Evolutionary conservation across 2,888 invertebrate species (phyloP), one percentile per base, ranked within the genome.

Genomic region (Leptinotarsa haldemani): DNA sequence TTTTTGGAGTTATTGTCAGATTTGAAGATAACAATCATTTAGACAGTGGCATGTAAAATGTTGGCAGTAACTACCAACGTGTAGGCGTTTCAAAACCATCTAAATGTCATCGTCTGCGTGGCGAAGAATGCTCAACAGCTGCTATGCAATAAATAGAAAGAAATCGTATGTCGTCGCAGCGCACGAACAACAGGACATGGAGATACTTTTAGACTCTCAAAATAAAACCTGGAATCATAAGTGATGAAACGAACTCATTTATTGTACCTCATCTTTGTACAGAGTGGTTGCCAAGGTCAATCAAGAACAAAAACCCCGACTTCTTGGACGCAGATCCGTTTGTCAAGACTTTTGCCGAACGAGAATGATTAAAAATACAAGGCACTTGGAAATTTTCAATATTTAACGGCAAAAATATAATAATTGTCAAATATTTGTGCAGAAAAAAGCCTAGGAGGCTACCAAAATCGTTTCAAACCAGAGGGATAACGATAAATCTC

Each of bases 111-210:
- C 82, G 81, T 75, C 80, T 81, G 82, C 83, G 82, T 78, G 79
- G 76, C 80, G 79, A 83, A 82, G 83, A 83, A 84, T 84, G 81
- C 77, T 72, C 77, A 82, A 80, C 84, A 83, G 84, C 84, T 84
- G 84, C 82, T 74, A 73, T 71, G 72, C 76, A 80, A 74, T 74
- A 77, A 77, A 80, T 80, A 79, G 77, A 79, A 77, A 71, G 70
- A 75, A 74, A 67, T 53, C 65, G 61, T 61, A 56, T 65, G 63
- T 65, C 74, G 78, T 74, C 76, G 66, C 74, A 70, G 71, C 73
- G 77, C 64, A 66, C 66, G 69, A 50, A 66, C 66, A 64, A 71
- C 71, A 58, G 71, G 70, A 75, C 76, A 66, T 65, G 65, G 46
- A 70, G 74, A 78, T 71, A 76, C 69, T 78, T 78, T 78, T 76